Evolutionary conservation across 1,140 invertebrate genomes (phyloP).

Genomic region (Pachyrhynchus sulphureomaculatus): DNA sequence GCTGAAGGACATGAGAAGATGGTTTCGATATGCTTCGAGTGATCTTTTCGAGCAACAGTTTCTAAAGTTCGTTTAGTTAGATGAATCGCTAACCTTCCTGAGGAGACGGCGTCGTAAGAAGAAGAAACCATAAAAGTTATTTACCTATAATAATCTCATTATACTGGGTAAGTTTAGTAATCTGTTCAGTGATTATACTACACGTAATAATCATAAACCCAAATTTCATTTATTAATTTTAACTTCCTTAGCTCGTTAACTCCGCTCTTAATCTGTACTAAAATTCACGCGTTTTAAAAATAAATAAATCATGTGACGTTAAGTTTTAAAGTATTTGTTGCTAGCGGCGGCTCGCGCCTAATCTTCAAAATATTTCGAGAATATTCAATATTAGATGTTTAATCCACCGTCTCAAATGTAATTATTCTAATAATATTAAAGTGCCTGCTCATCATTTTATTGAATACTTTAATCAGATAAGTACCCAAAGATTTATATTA

Average conservation of each 20-base stretch:
- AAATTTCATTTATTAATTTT: too few species aligned
- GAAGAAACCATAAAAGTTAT: too few species aligned
- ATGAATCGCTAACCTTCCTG: too few species aligned
- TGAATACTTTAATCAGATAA: slow-evolving; percentile 24
- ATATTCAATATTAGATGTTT: slow-evolving; percentile 23
- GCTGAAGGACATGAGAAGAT: too few species aligned
- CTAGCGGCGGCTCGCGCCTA: slow-evolving; percentile 16
- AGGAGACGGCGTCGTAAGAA: too few species aligned
- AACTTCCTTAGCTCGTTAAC: too few species aligned
- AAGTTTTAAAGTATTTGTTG: slow-evolving; percentile 1
- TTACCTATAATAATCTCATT: neutral
- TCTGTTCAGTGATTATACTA: too few species aligned
- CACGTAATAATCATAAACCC: too few species aligned
- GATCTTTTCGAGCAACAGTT: too few species aligned
- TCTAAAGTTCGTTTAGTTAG: too few species aligned
- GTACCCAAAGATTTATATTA: slow-evolving; percentile 13
- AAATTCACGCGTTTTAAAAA: slow-evolving; percentile 19
- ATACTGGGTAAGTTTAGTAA: too few species aligned
- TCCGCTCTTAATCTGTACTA: slow-evolving; percentile 9
- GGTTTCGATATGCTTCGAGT: too few species aligned
- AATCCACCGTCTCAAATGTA: slow-evolving; percentile 19
- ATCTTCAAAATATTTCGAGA: slow-evolving; percentile 5
- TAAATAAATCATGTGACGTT: slow-evolving; percentile 16
- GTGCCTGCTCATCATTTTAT: slow-evolving; percentile 16
- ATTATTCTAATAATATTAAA: slow-evolving; percentile 16